Conservation (phyloP, 2,888 invertebrate species). For the Mellilla xanthometata region DNA sequence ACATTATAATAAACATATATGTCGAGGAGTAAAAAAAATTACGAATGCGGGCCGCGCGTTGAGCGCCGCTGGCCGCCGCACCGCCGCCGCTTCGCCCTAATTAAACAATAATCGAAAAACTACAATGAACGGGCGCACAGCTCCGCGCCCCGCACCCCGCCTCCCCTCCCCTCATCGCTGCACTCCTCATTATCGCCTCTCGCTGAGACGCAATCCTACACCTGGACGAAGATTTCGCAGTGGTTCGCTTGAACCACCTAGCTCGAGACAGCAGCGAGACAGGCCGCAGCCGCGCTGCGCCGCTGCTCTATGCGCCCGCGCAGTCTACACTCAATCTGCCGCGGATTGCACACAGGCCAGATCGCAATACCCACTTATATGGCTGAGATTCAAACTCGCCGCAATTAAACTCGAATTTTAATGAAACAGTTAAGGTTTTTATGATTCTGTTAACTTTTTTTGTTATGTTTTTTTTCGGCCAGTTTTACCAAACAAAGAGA, state of each 20-base stretch:
- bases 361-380: slow-evolving; percentile 13
- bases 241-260: slow-evolving; percentile 50
- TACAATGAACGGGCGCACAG: slow-evolving; percentile 81
- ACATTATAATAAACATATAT: no score
- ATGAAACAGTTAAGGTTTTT: slow-evolving; percentile 11
- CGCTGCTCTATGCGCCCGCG: slow-evolving; percentile 42
- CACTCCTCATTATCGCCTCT: slow-evolving; percentile 80
- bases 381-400: slow-evolving; percentile 17
- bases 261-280: slow-evolving; percentile 40
- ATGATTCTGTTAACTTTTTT: not conserved
- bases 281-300: slow-evolving; percentile 10
- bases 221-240: slow-evolving; percentile 56
- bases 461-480: not conserved
- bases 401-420: slow-evolving; percentile 17
- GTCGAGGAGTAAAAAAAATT: slow-evolving; percentile 1
- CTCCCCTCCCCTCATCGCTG: slow-evolving; percentile 68
- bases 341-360: slow-evolving; percentile 23
- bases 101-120: slow-evolving; percentile 83
- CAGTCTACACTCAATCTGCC: not conserved
- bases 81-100: slow-evolving; percentile 83
- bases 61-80: slow-evolving; percentile 71
- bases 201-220: slow-evolving; percentile 65
- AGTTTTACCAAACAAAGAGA: slow-evolving; percentile 9
- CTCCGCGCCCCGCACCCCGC: slow-evolving; percentile 57
- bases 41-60: slow-evolving; percentile 60